Evolutionary conservation across 2,888 invertebrate species (phyloP).

Genomic region (Andricus curvator): DNA sequence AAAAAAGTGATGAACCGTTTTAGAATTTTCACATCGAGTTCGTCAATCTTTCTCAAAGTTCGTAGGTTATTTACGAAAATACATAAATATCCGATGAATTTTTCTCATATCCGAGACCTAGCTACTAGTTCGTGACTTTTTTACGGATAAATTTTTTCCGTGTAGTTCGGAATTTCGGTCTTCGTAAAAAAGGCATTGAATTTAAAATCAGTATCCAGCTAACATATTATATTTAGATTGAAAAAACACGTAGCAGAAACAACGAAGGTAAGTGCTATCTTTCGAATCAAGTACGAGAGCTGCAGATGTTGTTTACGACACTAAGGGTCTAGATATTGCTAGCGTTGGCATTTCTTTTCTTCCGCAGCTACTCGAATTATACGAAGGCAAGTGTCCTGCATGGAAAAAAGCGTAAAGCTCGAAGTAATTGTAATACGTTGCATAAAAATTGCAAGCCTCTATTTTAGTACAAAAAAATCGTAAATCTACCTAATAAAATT

Average conservation of each 20-base stretch:
- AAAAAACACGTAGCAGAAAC: background rate
- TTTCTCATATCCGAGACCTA: too few relatives aligned
- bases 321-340: background rate
- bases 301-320: constrained; percentile 7
- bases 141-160: too few relatives aligned
- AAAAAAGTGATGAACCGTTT: too few relatives aligned
- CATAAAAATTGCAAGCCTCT: background rate
- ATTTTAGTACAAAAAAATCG: background rate
- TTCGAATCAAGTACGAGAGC: background rate
- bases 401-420: background rate
- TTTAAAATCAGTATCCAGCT: too few relatives aligned
- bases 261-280: background rate
- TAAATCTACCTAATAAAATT: background rate
- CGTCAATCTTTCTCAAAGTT: too few relatives aligned
- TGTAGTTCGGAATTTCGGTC: too few relatives aligned
- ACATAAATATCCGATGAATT: too few relatives aligned
- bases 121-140: too few relatives aligned
- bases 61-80: too few relatives aligned
- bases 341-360: constrained; percentile 7
- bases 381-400: background rate
- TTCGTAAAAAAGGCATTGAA: too few relatives aligned
- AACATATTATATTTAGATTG: background rate
- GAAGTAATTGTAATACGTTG: background rate
- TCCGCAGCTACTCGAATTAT: constrained; percentile 2
- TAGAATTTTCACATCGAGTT: too few relatives aligned